These are phyloP conservation scores for Ecliptopera silaceata DNA, from an alignment of 2,888 invertebrate genomes.

Conservation along the genomic window DNA sequence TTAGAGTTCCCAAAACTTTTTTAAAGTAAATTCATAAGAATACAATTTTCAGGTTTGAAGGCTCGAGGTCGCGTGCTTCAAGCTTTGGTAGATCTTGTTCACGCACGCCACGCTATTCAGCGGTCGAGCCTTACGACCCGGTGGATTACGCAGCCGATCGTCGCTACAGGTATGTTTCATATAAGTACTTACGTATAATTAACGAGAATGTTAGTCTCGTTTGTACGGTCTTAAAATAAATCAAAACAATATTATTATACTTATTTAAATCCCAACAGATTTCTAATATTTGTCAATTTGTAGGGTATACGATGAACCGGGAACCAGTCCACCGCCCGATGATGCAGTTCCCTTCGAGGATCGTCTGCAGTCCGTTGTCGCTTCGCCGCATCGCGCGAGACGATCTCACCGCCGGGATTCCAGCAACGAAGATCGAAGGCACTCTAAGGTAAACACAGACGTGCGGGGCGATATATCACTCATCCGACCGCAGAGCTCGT, in stretches of 20 bases:
- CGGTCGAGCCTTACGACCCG: constrained; percentile 75
- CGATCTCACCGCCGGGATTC: constrained; percentile 84
- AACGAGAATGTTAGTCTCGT: too few relatives aligned
- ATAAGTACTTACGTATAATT: not conserved
- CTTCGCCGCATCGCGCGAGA: constrained; percentile 72
- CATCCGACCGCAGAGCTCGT: not conserved
- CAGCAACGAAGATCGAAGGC: constrained; percentile 86
- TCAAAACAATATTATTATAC: not conserved
- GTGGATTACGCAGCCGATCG: constrained; percentile 77
- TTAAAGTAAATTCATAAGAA: too few relatives aligned
- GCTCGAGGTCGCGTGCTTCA: constrained; percentile 74
- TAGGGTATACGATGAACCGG: constrained; percentile 76
- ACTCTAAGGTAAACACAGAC: constrained; percentile 60
- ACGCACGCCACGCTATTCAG: constrained; percentile 67
- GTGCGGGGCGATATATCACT: not conserved
- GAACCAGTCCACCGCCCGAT: constrained; percentile 88
- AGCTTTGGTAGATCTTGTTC: constrained; percentile 71
- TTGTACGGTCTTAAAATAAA: not conserved
- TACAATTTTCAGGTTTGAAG: constrained; percentile 57
- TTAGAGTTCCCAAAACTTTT: too few relatives aligned
- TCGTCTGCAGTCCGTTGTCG: constrained; percentile 81
- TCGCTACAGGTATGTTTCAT: constrained; percentile 65
- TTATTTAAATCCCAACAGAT: not conserved
- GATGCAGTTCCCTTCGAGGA: constrained; percentile 76
- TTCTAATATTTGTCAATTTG: constrained; percentile 10